These are phyloP conservation scores for Acrocephalus arundinaceus DNA, from an alignment of 2,113 vertebrate genomes.

Conservation along the genomic window DNA sequence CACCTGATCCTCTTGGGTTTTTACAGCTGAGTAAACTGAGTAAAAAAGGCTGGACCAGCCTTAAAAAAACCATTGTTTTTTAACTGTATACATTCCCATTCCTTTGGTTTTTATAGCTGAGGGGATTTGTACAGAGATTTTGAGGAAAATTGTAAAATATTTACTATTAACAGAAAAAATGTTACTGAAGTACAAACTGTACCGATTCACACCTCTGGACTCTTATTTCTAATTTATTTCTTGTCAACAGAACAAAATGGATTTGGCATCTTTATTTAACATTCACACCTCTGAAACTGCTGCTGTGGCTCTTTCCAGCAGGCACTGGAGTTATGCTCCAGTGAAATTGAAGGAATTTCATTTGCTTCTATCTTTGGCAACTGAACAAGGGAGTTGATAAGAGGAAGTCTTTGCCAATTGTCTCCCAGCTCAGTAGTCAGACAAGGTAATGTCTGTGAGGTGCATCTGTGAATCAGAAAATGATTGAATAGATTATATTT, in stretches of 20 bases:
- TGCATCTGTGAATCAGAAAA: background rate
- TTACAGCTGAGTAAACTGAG: background rate
- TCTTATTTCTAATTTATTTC: background rate
- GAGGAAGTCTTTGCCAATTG: background rate
- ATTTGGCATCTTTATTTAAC: background rate
- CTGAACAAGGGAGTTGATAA: background rate
- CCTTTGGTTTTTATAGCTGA: background rate
- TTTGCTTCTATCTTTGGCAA: background rate
- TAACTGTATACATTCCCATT: background rate
- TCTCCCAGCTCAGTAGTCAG: background rate
- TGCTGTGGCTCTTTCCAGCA: background rate
- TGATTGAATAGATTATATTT: background rate
- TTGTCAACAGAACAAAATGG: background rate
- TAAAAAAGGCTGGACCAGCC: background rate
- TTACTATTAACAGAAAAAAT: background rate
- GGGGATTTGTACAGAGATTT: background rate
- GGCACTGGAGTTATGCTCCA: background rate
- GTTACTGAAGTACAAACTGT: background rate
- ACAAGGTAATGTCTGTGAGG: background rate
- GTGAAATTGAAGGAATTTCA: background rate
- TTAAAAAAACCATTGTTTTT: background rate
- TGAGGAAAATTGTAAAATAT: background rate
- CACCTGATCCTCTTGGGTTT: background rate
- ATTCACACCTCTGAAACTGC: background rate
- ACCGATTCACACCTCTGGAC: background rate